phyloP scores from a whole-genome alignment of 2,797 vertebrate species.

The Sebastes oblongus region DNA sequence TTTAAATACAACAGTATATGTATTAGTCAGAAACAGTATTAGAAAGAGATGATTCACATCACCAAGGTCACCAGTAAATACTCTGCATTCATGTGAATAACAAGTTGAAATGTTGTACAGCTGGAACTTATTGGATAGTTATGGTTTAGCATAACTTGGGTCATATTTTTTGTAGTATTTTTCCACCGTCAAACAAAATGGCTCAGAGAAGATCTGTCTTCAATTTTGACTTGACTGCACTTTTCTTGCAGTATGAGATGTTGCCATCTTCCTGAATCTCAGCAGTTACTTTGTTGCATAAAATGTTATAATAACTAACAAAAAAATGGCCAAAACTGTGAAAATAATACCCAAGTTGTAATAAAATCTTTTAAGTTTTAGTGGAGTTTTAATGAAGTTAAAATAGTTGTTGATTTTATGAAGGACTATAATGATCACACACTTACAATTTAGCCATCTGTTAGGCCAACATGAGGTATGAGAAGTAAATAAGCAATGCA shows the following conservation, averaged over 20 bases:
- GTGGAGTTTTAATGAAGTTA: not conserved
- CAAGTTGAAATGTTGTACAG: not conserved
- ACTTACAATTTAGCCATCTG: rapidly evolving
- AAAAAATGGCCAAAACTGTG: not conserved
- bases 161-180: not conserved
- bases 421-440: not conserved
- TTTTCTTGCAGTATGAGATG: not conserved
- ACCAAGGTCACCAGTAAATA: not conserved
- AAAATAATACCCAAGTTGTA: not conserved
- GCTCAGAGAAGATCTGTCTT: not conserved
- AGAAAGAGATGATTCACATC: not conserved
- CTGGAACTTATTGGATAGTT: not conserved
- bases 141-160: not conserved
- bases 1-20: slow-evolving; percentile 12
- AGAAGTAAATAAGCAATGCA: not conserved
- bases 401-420: not conserved
- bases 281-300: not conserved
- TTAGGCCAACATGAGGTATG: not conserved
- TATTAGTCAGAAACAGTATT: not conserved
- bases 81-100: not conserved
- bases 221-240: not conserved
- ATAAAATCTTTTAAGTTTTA: not conserved
- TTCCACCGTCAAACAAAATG: not conserved
- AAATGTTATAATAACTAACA: not conserved
- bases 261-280: not conserved